Conservation (phyloP, 2,888 invertebrate genomes). For the Pseudeuparius sepicola region DNA sequence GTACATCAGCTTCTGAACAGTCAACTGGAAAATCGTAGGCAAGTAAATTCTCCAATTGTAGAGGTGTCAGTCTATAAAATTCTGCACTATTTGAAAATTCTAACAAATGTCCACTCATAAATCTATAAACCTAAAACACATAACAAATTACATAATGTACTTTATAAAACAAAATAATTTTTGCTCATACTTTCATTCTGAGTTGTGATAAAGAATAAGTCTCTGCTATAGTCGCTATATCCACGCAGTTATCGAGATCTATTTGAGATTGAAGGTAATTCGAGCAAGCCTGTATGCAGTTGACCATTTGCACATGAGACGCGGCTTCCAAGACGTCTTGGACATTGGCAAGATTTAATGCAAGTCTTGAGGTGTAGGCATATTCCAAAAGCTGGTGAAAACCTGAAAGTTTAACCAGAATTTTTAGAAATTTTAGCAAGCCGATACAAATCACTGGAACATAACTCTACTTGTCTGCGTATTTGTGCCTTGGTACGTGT, state of each 20-base stretch:
- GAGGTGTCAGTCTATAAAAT: conserved; percentile 48
- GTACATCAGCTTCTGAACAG: conserved; percentile 51
- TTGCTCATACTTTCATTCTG: conserved; percentile 36
- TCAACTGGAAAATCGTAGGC: conserved; percentile 59
- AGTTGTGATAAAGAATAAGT: conserved; percentile 53
- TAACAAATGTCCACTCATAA: conserved; percentile 52
- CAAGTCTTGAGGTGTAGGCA: conserved; percentile 56
- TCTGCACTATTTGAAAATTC: conserved; percentile 51
- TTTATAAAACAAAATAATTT: conserved; percentile 1
- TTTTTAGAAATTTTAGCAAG: too few relatives aligned
- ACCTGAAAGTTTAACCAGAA: conserved; percentile 34
- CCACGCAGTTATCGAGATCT: conserved; percentile 61
- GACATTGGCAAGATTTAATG: conserved; percentile 49
- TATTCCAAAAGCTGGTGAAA: conserved; percentile 55
- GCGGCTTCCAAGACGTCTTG: conserved; percentile 61
- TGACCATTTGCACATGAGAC: conserved; percentile 53
- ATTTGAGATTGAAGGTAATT: conserved; percentile 55
- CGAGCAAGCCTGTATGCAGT: conserved; percentile 57
- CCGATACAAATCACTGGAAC: too few relatives aligned
- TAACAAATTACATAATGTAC: background rate
- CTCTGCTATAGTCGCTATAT: conserved; percentile 59
- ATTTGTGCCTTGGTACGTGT: too few relatives aligned
- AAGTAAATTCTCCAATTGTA: conserved; percentile 52
- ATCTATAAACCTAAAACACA: conserved; percentile 44
- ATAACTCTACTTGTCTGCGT: too few relatives aligned